phyloP scores from a whole-genome alignment of 2,113 vertebrate genomes.

The Hydrolagus affinis region DNA sequence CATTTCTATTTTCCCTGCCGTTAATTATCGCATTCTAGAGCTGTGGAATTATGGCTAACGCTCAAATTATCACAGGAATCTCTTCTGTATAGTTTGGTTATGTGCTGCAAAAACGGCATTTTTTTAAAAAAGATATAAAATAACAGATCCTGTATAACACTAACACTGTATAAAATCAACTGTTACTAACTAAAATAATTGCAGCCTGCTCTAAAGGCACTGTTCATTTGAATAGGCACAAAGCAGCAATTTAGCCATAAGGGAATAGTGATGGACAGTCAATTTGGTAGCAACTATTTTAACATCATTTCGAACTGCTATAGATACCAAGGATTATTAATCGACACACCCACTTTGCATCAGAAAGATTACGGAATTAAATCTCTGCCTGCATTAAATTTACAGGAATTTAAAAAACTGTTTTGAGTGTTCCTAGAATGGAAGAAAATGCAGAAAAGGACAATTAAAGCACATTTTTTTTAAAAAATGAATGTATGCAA shows the following conservation, averaged over 20 bases:
- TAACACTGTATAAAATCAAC: neutral
- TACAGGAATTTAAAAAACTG: neutral
- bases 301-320: neutral
- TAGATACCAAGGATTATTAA: neutral
- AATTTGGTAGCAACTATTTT: neutral
- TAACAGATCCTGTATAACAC: neutral
- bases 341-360: neutral
- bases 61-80: neutral
- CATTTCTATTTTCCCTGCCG: conserved; percentile 27
- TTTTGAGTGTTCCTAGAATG: neutral
- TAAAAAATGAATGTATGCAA: neutral
- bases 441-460: neutral
- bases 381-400: neutral
- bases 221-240: neutral
- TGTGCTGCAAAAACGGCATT: neutral
- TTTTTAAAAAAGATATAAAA: neutral
- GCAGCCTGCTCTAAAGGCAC: neutral
- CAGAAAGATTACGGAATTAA: conserved; percentile 1
- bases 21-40: conserved; percentile 21
- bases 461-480: neutral
- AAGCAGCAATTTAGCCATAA: neutral
- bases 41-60: conserved; percentile 20
- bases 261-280: neutral
- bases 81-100: neutral
- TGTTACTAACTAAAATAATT: neutral